Percentiles rank a stretch among this genome's conserved stretches.
phyloP scores from a whole-genome alignment of 2,113 vertebrate species.

The Calonectris borealis region DNA sequence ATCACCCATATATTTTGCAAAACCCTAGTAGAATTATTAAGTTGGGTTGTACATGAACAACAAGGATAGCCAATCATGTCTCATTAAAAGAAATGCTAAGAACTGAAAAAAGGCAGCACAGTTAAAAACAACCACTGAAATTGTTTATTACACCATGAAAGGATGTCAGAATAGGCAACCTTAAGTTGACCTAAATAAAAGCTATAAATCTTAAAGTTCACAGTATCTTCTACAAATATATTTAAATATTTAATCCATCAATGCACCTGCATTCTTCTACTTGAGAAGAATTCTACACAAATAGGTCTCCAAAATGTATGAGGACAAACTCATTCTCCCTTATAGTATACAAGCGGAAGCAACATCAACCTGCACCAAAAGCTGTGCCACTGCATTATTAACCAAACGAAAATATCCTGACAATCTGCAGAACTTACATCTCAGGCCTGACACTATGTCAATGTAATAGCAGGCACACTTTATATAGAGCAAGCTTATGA shows the following conservation, averaged over 20 bases:
- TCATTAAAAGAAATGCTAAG: neutral
- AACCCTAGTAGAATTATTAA: neutral
- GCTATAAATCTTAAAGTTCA: neutral
- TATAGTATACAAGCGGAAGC: neutral
- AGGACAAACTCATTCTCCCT: neutral
- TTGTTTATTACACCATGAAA: neutral
- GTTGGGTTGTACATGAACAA: neutral
- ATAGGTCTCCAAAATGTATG: neutral
- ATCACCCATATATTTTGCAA: neutral
- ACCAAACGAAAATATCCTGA: neutral
- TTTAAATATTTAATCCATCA: neutral
- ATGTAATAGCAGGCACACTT: neutral
- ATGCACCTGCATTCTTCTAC: neutral
- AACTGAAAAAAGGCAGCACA: neutral
- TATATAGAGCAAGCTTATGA: neutral
- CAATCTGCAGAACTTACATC: neutral
- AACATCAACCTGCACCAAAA: neutral
- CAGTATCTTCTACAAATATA: neutral
- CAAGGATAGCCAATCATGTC: neutral
- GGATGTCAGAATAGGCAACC: neutral
- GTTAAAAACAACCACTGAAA: neutral
- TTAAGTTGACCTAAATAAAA: neutral
- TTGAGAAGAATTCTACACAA: neutral
- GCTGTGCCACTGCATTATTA: neutral
- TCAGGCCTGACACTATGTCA: neutral